Evolutionary conservation across 2,888 invertebrate species (phyloP), one percentile per base, ranked within the genome.

Genomic region (Monopis laevigella): DNA sequence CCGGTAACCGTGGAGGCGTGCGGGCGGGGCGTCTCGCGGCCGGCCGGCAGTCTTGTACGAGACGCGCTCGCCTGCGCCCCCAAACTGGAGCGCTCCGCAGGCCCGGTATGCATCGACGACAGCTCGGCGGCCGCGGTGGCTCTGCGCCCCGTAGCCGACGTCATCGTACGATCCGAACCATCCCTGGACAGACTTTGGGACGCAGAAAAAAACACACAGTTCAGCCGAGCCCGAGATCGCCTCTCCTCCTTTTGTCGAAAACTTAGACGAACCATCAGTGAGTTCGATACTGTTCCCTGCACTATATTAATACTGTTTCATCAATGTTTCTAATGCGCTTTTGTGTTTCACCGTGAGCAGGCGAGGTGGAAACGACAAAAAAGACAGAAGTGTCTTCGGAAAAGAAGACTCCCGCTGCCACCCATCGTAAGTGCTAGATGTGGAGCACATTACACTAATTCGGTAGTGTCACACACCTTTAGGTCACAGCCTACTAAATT

Each of bases 281-380:
- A 80, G 80, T 80, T 61, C 60, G 6, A 8, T 19, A 11, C 19
- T 10, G 24, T 10, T 10, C 10, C 24, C 24, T 10, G 24, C 24
- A 24, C 24, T 10, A n/a, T n/a, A n/a, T n/a, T n/a, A n/a, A n/a
- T n/a, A n/a, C 29, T 34, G 14, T 18, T 13, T 11, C 49, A 55
- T 67, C 53, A 68, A 70, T 77, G 67, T 77, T 75, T 71, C 78
- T 78, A 80, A 77, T 65, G 59, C 72, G 73, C 73, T 78, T 78
- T 78, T 80, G 75, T 78, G 69, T 78, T 75, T 73, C 71, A 65
- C 66, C 57, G 67, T 65, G 61, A 63, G 59, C 78, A 80, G 77
- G 81, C 73, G 69, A 82, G 73, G 74, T 78, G 81, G 70, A 82
- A 58, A 67, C 78, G 58, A 67, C 75, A 70, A 75, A 80, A 80